phyloP scores from a whole-genome alignment of 2,888 invertebrate genomes.

The Chromoteleia sp. region DNA sequence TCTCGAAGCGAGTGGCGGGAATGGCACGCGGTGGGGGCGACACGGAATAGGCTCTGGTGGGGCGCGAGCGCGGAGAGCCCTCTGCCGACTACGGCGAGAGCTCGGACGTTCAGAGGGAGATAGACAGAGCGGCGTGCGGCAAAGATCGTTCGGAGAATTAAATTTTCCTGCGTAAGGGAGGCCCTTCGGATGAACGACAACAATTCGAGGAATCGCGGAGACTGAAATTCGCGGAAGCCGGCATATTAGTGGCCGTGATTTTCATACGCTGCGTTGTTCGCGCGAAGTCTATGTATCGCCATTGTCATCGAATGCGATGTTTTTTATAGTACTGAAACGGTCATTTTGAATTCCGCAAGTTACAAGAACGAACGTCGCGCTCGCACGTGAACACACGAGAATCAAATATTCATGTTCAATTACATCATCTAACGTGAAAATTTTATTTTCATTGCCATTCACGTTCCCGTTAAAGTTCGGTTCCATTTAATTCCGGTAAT shows the following conservation, averaged over 20 bases:
- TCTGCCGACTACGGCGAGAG: constrained; percentile 31
- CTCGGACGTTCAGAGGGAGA: constrained; percentile 6
- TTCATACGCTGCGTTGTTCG: constrained; percentile 1
- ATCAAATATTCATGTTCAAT: neutral
- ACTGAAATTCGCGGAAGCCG: constrained; percentile 26
- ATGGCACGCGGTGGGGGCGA: constrained; percentile 15
- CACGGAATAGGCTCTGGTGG: constrained; percentile 2
- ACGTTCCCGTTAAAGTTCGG: too few relatives aligned
- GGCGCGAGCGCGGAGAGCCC: constrained; percentile 30
- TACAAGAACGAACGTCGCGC: neutral
- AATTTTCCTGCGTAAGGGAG: constrained; percentile 69
- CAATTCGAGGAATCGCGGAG: constrained; percentile 55
- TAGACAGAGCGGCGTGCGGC: constrained; percentile 24
- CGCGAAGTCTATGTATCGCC: neutral
- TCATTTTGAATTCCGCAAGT: constrained; percentile 10
- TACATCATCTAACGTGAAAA: too few relatives aligned
- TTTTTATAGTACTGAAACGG: neutral
- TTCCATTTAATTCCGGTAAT: too few relatives aligned
- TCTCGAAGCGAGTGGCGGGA: constrained; percentile 35
- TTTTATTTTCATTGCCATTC: too few relatives aligned
- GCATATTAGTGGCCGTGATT: constrained; percentile 17
- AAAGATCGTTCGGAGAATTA: constrained; percentile 66
- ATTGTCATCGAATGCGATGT: neutral
- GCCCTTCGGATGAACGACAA: constrained; percentile 53
- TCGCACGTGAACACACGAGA: neutral